Base-by-base conservation (phyloP, 1,140 invertebrate species). In the Leptestheria dahalacensis region DNA sequence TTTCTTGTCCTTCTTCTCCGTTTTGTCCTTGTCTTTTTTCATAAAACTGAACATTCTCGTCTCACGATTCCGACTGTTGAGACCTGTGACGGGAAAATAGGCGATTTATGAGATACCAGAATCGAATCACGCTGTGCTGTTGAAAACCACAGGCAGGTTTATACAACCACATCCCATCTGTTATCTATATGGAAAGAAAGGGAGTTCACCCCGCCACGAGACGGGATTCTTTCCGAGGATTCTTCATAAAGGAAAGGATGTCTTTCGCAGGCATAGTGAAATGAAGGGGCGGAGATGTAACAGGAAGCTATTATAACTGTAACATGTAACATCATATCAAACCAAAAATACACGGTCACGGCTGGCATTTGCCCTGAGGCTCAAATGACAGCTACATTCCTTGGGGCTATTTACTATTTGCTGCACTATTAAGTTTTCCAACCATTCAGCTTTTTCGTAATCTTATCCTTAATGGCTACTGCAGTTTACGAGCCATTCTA, bases 21-120 rank as follows among this genome's bases (percentile, higher is more conserved):
- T 84, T 65, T 85, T 81, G 68, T 87, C 84, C 68, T 85, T 81
- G 68, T 87, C 84, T 68, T 88, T 88, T 72, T 88, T 89, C 77
- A 88, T 89, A 72, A 90, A 90, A 73, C 85, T 88, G 68, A 91
- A 89, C 86, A 90, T 91, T 48, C 56, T 63, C 18, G n/a, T n/a
- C n/a, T n/a, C n/a, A n/a, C n/a, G n/a, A n/a, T n/a, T n/a, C n/a
- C n/a, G n/a, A n/a, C n/a, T n/a, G n/a, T n/a, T n/a, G n/a, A n/a
- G n/a, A n/a, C n/a, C n/a, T n/a, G n/a, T n/a, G n/a, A n/a, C n/a
- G n/a, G n/a, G n/a, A n/a, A n/a, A n/a, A n/a, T n/a, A n/a, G n/a
- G n/a, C n/a, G n/a, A n/a, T n/a, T n/a, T n/a, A n/a, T n/a, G n/a
- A n/a, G n/a, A n/a, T n/a, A n/a, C n/a, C n/a, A n/a, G n/a, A n/a